Evolutionary conservation across 2,888 invertebrate species (phyloP).

Genomic region (Mythimna loreyi): DNA sequence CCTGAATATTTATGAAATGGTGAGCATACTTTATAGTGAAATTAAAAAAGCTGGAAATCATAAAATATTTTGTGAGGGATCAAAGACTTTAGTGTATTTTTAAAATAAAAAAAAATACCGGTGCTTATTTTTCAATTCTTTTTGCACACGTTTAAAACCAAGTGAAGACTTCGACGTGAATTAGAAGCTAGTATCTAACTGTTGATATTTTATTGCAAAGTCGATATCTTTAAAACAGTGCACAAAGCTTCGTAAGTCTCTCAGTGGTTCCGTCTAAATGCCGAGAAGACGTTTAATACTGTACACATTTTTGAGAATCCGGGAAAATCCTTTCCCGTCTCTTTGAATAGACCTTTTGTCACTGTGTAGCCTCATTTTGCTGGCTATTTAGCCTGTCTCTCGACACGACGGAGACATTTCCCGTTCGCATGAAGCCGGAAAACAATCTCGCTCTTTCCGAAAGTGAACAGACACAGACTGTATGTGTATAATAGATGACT

Average conservation of each 20-base stretch:
- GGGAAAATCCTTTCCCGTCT: slow-evolving; percentile 11
- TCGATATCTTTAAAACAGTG: slow-evolving; percentile 1
- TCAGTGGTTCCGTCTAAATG: slow-evolving; percentile 1
- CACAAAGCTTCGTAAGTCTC: not conserved
- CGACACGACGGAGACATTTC: slow-evolving; percentile 13
- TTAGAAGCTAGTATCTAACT: not conserved
- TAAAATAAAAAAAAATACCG: not conserved
- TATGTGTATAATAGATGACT: not conserved
- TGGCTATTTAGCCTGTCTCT: slow-evolving; percentile 34
- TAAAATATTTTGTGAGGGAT: not conserved
- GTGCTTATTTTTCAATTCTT: not conserved
- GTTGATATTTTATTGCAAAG: not conserved
- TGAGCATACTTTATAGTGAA: not conserved
- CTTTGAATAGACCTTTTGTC: slow-evolving; percentile 25
- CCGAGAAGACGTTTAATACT: slow-evolving; percentile 12
- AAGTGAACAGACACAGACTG: not conserved
- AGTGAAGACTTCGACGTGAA: not conserved
- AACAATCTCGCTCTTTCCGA: slow-evolving; percentile 26
- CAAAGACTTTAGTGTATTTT: no score
- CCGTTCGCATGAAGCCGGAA: slow-evolving; percentile 28
- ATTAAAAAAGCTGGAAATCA: not conserved
- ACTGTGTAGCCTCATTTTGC: slow-evolving; percentile 32
- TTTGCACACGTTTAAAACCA: not conserved
- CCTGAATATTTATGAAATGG: not conserved
- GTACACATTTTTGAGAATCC: slow-evolving; percentile 5